A percentile compares a stretch with the other conserved stretches of the same genome.
Evolutionary conservation across 1,140 invertebrate genomes (phyloP).

Genomic region (Lepidurus couesii): DNA sequence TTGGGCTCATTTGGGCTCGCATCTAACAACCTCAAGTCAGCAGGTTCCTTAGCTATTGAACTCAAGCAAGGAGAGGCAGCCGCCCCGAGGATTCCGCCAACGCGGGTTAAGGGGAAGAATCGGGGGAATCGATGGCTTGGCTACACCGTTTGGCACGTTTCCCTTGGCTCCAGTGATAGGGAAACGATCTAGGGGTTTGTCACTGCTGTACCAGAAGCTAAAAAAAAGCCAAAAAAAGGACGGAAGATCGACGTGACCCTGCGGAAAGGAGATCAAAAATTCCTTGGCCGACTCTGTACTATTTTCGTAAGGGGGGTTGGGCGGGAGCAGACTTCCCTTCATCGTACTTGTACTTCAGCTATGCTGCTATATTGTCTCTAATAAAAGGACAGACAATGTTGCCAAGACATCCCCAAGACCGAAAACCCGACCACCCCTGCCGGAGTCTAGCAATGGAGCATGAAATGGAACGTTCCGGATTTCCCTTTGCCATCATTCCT

Average conservation of each 20-base stretch:
- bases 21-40: neutral
- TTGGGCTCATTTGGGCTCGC: neutral
- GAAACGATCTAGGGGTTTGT: neutral
- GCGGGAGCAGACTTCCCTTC: neutral
- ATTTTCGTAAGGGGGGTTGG: too few species aligned
- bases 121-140: neutral
- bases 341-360: neutral
- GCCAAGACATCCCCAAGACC: slow-evolving; percentile 3
- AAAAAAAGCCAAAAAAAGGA: neutral
- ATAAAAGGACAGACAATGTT: neutral
- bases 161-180: slow-evolving; percentile 12
- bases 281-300: neutral
- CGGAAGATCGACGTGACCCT: neutral
- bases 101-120: neutral
- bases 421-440: slow-evolving; percentile 7
- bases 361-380: slow-evolving; percentile 22
- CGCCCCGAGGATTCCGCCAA: neutral
- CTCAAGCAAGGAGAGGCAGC: neutral
- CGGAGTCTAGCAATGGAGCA: slow-evolving; percentile 17
- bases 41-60: slow-evolving; percentile 3
- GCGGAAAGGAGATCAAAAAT: neutral
- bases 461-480: slow-evolving; percentile 21
- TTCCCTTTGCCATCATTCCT: slow-evolving; percentile 17
- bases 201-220: neutral
- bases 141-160: neutral